These are phyloP conservation scores for Micromys minutus DNA, from an alignment of 2,113 vertebrate species.

Conservation along the genomic window DNA sequence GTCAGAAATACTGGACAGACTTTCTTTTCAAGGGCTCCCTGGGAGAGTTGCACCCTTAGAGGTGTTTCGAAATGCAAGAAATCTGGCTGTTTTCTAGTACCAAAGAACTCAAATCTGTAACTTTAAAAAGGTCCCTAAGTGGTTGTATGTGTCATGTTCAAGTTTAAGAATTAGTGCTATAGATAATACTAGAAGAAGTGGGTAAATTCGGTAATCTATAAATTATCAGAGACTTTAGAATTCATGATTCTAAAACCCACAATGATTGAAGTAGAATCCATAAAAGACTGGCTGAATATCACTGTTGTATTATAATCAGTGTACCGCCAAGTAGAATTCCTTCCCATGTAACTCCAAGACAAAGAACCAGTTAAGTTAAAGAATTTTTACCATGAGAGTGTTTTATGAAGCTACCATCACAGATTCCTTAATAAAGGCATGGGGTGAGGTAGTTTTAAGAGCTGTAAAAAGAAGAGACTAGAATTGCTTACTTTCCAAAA, in stretches of 20 bases:
- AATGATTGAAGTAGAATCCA: not conserved
- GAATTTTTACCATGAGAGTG: not conserved
- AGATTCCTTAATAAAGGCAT: not conserved
- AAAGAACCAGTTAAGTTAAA: conserved; percentile 19
- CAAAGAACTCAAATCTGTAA: not conserved
- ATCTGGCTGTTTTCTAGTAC: not conserved
- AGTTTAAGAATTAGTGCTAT: not conserved
- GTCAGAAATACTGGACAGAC: not conserved
- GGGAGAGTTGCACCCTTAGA: not conserved
- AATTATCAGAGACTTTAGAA: not conserved
- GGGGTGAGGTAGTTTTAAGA: not conserved
- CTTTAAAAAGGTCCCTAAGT: not conserved
- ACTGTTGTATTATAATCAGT: not conserved
- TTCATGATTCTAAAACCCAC: not conserved
- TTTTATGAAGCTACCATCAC: not conserved
- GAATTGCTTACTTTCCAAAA: not conserved
- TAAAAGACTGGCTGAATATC: not conserved
- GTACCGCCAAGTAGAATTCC: not conserved
- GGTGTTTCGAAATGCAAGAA: not conserved
- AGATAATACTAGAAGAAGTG: not conserved
- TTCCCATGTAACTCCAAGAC: not conserved
- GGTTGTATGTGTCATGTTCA: not conserved
- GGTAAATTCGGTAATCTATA: not conserved
- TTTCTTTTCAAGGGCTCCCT: not conserved
- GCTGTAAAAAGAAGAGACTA: not conserved